Conservation (phyloP, 64 coral and sea anemone genomes). For the Pocillopora verrucosa region DNA sequence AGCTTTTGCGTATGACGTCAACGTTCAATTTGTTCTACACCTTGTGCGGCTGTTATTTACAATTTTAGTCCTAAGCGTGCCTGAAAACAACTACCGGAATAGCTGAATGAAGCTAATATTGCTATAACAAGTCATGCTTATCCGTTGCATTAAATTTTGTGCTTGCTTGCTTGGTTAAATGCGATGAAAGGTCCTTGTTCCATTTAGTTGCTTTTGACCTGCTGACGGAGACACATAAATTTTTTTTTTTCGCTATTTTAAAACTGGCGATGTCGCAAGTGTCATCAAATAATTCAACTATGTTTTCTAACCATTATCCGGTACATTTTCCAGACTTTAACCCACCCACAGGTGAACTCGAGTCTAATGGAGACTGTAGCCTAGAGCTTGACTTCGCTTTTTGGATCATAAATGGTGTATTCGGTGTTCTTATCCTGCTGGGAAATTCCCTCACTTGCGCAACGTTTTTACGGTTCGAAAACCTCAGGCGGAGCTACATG, state of each 20-base stretch:
- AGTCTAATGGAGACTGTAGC: conserved; percentile 18
- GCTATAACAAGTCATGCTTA: not conserved
- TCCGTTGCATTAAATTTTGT: not conserved
- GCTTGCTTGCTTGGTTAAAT: not conserved
- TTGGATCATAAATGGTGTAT: conserved; percentile 29
- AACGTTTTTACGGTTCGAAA: conserved; percentile 39
- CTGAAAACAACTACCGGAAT: not conserved
- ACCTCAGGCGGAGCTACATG: conserved; percentile 47
- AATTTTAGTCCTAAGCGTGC: not conserved
- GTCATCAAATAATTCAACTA: not conserved
- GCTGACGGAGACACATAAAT: not conserved
- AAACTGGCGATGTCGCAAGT: not conserved
- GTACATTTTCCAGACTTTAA: not conserved
- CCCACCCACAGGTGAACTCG: too few relatives aligned
- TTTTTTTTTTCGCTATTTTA: too few relatives aligned
- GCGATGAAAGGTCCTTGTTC: not conserved
- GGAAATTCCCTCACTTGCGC: conserved; percentile 57
- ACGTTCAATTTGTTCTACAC: not conserved
- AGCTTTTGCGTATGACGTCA: not conserved
- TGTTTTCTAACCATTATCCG: not conserved
- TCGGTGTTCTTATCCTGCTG: conserved; percentile 45
- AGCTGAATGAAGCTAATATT: not conserved
- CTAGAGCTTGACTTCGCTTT: conserved; percentile 47
- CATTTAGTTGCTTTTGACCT: not conserved
- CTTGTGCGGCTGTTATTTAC: not conserved